A percentile compares a stretch with the other conserved stretches of the same genome.
Conservation (phyloP, 2,113 vertebrate species). For the Callopanchax toddi region DNA sequence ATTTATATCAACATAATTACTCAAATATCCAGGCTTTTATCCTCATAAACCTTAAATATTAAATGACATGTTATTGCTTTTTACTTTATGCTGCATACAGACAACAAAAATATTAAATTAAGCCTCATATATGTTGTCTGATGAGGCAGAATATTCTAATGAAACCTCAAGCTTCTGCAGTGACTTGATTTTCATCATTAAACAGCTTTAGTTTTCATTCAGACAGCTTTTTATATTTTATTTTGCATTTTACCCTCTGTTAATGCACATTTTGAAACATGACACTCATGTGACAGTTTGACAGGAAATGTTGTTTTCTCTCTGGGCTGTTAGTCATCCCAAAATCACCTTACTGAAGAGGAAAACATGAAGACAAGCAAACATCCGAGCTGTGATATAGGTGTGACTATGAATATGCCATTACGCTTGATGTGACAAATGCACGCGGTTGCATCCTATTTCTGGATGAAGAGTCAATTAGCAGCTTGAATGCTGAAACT, state of each 20-base stretch:
- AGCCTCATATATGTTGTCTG: not conserved
- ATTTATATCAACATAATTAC: no score
- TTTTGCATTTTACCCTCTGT: not conserved
- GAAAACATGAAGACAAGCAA: constrained; percentile 30
- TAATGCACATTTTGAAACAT: not conserved
- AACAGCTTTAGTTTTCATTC: not conserved
- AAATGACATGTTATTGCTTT: no score
- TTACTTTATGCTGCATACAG: no score
- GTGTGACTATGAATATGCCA: constrained; percentile 10
- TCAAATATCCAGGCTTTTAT: no score
- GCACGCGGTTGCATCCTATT: constrained; percentile 2
- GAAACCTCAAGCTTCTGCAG: not conserved
- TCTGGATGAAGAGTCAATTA: constrained; percentile 26
- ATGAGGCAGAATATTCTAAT: not conserved
- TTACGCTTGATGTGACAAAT: constrained; percentile 8
- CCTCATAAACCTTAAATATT: no score
- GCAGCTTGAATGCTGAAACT: constrained; percentile 21
- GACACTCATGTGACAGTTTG: constrained; percentile 22
- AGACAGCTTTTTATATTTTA: constrained; percentile 16
- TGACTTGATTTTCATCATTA: not conserved
- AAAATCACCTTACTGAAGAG: constrained; percentile 8
- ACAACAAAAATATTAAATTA: not conserved
- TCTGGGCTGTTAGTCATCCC: constrained; percentile 25
- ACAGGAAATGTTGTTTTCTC: constrained; percentile 8
- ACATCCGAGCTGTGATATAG: not conserved